Evolutionary conservation across 37 sponge, comb jelly and placozoan species (phyloP).

Genomic region (Mnemiopsis leidyi): DNA sequence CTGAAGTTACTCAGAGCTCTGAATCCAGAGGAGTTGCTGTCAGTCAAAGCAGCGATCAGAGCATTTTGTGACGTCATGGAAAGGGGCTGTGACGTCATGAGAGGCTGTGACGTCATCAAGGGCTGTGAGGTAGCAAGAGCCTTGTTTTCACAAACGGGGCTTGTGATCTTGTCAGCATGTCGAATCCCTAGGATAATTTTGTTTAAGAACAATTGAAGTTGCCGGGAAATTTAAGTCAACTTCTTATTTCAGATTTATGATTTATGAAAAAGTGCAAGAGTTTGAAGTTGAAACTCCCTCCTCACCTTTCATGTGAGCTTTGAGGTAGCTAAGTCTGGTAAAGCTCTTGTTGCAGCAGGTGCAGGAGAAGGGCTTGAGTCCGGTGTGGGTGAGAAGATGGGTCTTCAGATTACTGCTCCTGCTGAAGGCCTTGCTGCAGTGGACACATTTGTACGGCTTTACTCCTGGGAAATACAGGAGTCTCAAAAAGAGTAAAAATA

Average conservation of each 20-base stretch:
- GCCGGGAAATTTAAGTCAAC: no score
- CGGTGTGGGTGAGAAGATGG: slow-evolving; percentile 50
- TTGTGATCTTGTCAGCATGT: slow-evolving; percentile 42
- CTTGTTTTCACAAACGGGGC: not conserved
- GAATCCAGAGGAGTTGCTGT: slow-evolving; percentile 16
- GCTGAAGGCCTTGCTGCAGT: slow-evolving; percentile 56
- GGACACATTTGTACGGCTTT: slow-evolving; percentile 59
- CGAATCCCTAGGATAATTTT: not conserved
- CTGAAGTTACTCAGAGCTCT: not conserved
- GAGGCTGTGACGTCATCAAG: not conserved
- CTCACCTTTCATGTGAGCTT: slow-evolving; percentile 59
- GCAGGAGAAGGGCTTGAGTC: slow-evolving; percentile 63
- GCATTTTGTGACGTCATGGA: not conserved
- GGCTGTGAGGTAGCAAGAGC: not conserved
- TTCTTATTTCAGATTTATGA: no score
- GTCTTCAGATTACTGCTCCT: slow-evolving; percentile 64
- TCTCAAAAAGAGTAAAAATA: no score
- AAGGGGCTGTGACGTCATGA: not conserved
- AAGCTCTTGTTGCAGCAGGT: slow-evolving; percentile 64
- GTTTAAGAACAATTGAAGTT: no score
- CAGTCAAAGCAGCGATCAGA: slow-evolving; percentile 18
- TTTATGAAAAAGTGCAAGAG: no score
- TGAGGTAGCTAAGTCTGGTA: slow-evolving; percentile 57
- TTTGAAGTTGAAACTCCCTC: not conserved
- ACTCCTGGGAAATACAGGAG: no score